phyloP scores from a whole-genome alignment of 1,140 invertebrate genomes.

The Drosophila punjabiensis region DNA sequence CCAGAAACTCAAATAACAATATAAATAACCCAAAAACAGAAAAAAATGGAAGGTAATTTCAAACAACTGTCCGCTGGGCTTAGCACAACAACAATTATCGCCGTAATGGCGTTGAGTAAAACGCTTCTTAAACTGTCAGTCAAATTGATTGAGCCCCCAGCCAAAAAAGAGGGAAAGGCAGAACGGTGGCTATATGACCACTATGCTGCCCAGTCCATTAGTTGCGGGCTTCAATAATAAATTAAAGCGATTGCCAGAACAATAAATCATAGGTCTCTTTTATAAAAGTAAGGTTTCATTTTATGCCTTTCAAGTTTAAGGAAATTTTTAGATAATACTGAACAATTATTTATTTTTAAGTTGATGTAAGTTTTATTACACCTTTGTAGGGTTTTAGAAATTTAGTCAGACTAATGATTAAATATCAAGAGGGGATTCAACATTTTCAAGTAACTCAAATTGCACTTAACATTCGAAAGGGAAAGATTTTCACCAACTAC shows the following conservation, averaged over 20 bases:
- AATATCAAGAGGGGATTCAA: no score
- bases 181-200: constrained; percentile 27
- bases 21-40: constrained; percentile 49
- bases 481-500: no score
- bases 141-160: constrained; percentile 72
- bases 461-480: no score
- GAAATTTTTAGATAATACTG: not conserved
- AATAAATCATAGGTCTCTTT: not conserved
- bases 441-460: no score
- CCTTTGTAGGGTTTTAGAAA: not conserved
- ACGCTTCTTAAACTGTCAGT: constrained; percentile 70
- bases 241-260: not conserved
- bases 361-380: not conserved
- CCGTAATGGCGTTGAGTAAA: constrained; percentile 52
- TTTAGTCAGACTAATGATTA: not conserved
- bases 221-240: constrained; percentile 1
- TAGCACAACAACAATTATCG: constrained; percentile 54
- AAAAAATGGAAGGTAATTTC: constrained; percentile 58
- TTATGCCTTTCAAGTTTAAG: not conserved
- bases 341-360: not conserved
- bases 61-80: constrained; percentile 61
- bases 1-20: constrained; percentile 64
- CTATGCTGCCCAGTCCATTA: constrained; percentile 27
- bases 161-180: not conserved
- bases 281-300: not conserved